Conservation (phyloP, 2,888 invertebrate genomes). For the Agrotis clavis region DNA sequence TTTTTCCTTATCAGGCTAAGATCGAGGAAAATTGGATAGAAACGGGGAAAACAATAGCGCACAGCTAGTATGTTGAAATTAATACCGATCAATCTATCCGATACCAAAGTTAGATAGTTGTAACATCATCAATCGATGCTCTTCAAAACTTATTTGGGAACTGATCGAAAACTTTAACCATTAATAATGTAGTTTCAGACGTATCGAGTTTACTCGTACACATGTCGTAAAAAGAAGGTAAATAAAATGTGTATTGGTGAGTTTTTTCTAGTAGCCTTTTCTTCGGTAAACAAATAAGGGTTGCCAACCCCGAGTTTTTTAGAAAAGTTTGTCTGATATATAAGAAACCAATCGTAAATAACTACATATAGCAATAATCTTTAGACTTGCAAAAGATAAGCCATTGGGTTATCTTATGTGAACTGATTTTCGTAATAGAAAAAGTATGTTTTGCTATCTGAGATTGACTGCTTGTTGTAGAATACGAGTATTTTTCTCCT, state of each 20-base stretch:
- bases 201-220: slow-evolving; percentile 13
- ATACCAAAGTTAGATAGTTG: slow-evolving; percentile 1
- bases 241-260: not conserved
- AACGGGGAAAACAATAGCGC: no score
- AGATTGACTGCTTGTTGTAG: no score
- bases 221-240: not conserved
- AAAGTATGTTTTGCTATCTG: not conserved
- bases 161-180: slow-evolving; percentile 35
- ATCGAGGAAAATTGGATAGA: no score
- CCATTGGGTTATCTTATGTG: not conserved
- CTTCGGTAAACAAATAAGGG: not conserved
- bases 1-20: no score
- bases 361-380: not conserved
- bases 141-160: slow-evolving; percentile 7
- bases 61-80: not conserved
- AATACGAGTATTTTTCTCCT: no score
- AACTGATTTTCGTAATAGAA: not conserved
- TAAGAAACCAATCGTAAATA: no score
- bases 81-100: slow-evolving; percentile 17
- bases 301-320: not conserved
- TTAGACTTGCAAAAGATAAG: not conserved
- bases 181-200: slow-evolving; percentile 41
- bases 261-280: not conserved
- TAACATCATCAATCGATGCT: slow-evolving; percentile 23
- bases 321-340: not conserved